phyloP scores from a whole-genome alignment of 1,140 invertebrate species.

The Harlomillsia oculata region DNA sequence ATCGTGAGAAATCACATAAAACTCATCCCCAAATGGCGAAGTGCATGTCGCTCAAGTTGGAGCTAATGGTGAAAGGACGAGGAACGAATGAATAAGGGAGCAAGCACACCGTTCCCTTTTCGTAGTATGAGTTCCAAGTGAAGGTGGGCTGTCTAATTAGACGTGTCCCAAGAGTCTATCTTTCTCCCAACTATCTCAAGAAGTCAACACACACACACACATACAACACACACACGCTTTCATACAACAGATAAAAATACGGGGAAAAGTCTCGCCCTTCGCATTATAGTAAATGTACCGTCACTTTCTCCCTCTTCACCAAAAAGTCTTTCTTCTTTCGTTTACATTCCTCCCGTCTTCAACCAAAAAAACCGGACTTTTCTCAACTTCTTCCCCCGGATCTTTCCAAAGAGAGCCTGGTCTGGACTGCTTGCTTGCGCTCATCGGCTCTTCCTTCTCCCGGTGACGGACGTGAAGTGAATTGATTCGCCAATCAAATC shows the following conservation, averaged over 20 bases:
- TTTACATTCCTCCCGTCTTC: constrained; percentile 21
- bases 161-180: too few relatives aligned
- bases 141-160: constrained; percentile 25
- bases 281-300: too few relatives aligned
- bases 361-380: constrained; percentile 1
- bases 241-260: too few relatives aligned
- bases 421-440: neutral
- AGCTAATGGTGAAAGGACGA: constrained; percentile 23
- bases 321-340: constrained; percentile 16
- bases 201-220: too few relatives aligned
- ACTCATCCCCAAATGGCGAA: too few relatives aligned
- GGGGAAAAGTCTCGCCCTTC: too few relatives aligned
- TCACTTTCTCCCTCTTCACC: neutral
- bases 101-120: too few relatives aligned
- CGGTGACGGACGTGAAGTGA: constrained; percentile 20
- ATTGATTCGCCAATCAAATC: constrained; percentile 25
- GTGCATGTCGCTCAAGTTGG: too few relatives aligned
- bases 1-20: too few relatives aligned
- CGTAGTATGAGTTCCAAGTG: neutral
- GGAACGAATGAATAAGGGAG: constrained; percentile 25
- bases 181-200: too few relatives aligned
- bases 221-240: too few relatives aligned
- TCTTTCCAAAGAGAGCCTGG: neutral
- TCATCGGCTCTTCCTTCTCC: constrained; percentile 3
- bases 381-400: constrained; percentile 2